Conservation (phyloP, 2,113 vertebrate species). For the Ptilorrhoa leucosticta region DNA sequence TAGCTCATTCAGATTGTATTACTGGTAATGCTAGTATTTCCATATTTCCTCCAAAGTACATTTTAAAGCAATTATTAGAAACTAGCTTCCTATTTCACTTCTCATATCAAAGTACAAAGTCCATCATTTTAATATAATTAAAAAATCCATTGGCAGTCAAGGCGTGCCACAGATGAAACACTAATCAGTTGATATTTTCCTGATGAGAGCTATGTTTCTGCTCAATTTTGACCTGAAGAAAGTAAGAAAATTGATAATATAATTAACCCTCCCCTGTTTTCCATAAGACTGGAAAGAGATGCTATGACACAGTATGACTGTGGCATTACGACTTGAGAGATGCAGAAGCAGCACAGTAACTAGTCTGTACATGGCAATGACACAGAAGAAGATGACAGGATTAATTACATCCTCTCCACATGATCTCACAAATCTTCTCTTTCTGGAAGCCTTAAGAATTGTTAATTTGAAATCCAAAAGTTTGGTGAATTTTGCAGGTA, state of each 20-base stretch:
- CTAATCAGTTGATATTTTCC: slow-evolving; percentile 43
- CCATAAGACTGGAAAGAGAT: neutral
- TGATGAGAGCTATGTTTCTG: slow-evolving; percentile 8
- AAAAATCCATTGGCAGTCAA: slow-evolving; percentile 29
- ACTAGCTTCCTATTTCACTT: slow-evolving; percentile 57
- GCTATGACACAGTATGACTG: neutral
- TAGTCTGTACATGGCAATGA: neutral
- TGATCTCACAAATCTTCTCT: neutral
- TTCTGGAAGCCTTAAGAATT: neutral
- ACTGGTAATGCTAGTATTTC: slow-evolving; percentile 53
- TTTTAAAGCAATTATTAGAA: slow-evolving; percentile 62
- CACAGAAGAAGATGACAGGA: neutral
- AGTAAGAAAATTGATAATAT: slow-evolving; percentile 1
- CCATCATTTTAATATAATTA: slow-evolving; percentile 56
- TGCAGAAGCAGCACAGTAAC: neutral
- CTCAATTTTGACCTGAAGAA: neutral
- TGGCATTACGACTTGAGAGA: neutral
- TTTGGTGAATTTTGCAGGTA: neutral
- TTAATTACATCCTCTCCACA: neutral
- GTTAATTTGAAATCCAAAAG: neutral
- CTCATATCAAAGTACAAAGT: slow-evolving; percentile 56
- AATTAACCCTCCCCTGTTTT: neutral
- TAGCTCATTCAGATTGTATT: slow-evolving; percentile 56
- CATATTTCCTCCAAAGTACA: slow-evolving; percentile 51
- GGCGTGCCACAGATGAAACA: neutral